Evolutionary conservation across 2,797 vertebrate species (phyloP).

Genomic region (Muscicapa striata): DNA sequence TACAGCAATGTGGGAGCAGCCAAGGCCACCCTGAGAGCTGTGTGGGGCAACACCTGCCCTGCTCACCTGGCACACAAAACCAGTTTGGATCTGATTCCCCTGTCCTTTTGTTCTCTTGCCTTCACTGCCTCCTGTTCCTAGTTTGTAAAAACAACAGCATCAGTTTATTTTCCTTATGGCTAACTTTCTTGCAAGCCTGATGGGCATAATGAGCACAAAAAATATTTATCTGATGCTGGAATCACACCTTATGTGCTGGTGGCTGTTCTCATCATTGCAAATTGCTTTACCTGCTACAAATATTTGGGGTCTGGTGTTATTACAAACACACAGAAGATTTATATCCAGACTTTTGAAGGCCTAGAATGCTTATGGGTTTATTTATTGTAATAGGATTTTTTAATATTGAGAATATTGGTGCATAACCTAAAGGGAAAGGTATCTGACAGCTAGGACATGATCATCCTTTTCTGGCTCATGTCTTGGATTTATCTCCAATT

Average conservation of each 20-base stretch:
- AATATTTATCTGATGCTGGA: neutral
- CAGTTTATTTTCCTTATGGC: neutral
- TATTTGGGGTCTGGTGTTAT: neutral
- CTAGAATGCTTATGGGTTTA: neutral
- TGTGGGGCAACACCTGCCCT: neutral
- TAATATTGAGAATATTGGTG: neutral
- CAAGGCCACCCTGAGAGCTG: accelerated
- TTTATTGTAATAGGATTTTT: neutral
- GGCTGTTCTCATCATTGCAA: constrained; percentile 12
- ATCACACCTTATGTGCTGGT: neutral
- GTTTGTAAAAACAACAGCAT: neutral
- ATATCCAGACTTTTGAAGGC: neutral
- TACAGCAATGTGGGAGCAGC: neutral
- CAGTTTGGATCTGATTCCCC: neutral
- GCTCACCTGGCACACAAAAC: neutral
- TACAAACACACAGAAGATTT: neutral
- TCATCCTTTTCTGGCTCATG: neutral
- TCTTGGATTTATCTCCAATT: neutral
- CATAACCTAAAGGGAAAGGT: neutral
- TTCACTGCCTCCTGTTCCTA: neutral
- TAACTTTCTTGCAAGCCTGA: neutral
- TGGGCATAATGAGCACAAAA: neutral
- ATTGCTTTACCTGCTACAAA: neutral
- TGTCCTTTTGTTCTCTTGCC: neutral
- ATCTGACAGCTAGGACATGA: neutral